Evolutionary conservation across 2,888 invertebrate genomes (phyloP), one percentile per base, ranked within the genome.

Genomic region (Morpho achilles): DNA sequence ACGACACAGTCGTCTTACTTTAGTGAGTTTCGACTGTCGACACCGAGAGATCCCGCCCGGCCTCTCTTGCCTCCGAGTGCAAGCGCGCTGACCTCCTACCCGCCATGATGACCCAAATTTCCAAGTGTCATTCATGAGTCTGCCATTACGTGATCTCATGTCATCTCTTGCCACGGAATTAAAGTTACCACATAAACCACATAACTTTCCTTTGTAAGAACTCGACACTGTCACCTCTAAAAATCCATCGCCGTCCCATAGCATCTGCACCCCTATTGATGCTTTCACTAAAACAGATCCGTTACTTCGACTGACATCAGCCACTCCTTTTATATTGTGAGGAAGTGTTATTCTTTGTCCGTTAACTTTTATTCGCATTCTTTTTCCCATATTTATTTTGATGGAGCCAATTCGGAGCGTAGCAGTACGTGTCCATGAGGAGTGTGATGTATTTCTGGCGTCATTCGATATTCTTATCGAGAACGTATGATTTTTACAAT

Each of bases 101-200:
- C 96, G 93, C 98, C 98, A 99, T 4, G 98, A 97, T 52, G 95
- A 93, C 3, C 96, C 98, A 73, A 98, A 98, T 56, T 93, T 92
- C 87, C 93, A 91, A 32, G 85, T 78, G 68, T 96, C 95, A 50
- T 91, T 91, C 60, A 95, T 92, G 51, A 94, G 83, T 51, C 91
- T 90, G 8, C 96, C 96, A 66, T 93, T 93, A 54, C 94, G 92
- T 53, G 93, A 93, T 66, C 90, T 93, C 75, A 97, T 93, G 86
- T 98, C 98, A 80, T 98, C 98, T 67, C 95, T 93, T 3, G 95
- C 94, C 63, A 95, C 91, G 50, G 95, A 95, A 83, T 98, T 99
- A 84, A 96, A 99, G 79, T 98, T 98, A 1, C 99, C 99, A 76
- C 99, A 99, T 16, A 99, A 88, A 9, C 99, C 99, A 76, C 98